Conservation (phyloP, 2,888 invertebrate species). For the Zhuqinia jingwanae region DNA sequence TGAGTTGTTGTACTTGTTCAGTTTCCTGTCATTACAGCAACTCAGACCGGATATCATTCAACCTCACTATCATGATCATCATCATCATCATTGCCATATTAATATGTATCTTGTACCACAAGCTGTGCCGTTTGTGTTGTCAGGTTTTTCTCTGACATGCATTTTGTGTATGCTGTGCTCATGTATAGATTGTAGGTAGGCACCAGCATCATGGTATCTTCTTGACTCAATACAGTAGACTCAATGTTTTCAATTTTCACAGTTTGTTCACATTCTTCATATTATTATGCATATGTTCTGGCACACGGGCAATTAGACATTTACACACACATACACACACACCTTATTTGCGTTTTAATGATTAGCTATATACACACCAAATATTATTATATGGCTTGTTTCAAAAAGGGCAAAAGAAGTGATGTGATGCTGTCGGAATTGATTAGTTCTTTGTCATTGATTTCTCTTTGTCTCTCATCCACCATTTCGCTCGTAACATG, state of each 20-base stretch:
- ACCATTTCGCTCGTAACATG: no score
- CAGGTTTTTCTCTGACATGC: no score
- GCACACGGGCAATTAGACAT: slow-evolving; percentile 43
- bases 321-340: slow-evolving; percentile 41
- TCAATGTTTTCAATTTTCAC: not conserved
- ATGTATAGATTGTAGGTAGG: not conserved
- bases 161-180: no score
- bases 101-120: not conserved
- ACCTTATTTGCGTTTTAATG: slow-evolving; percentile 7
- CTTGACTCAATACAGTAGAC: no score
- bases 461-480: no score
- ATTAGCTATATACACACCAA: no score
- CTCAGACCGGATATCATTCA: slow-evolving; percentile 52
- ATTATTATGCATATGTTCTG: no score
- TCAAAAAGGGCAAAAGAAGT: not conserved
- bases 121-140: slow-evolving; percentile 6
- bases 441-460: no score
- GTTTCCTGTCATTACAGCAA: slow-evolving; percentile 65
- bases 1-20: slow-evolving; percentile 46
- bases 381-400: no score
- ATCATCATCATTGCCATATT: not conserved
- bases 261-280: not conserved
- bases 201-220: no score
- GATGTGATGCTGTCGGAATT: no score
- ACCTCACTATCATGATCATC: slow-evolving; percentile 6